These are phyloP conservation scores for Plagodis dolabraria DNA, from an alignment of 2,888 invertebrate genomes.

Conservation along the genomic window DNA sequence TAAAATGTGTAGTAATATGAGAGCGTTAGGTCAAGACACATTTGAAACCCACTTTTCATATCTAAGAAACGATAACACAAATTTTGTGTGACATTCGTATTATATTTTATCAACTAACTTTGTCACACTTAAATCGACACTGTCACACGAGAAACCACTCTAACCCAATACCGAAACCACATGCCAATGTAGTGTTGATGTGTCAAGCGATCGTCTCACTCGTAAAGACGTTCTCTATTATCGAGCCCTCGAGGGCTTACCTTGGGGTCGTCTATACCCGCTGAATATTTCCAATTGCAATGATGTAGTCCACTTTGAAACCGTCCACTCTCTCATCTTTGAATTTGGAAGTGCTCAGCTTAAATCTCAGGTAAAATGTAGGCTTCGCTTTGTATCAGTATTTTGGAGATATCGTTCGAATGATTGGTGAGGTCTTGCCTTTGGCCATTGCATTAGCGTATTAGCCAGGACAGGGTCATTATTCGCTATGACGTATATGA, in stretches of 20 bases:
- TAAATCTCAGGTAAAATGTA: neutral
- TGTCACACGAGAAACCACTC: conserved; percentile 50
- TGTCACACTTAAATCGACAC: conserved; percentile 25
- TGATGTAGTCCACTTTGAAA: conserved; percentile 2
- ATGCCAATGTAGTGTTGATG: conserved; percentile 68
- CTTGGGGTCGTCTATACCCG: conserved; percentile 53
- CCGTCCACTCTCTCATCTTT: neutral
- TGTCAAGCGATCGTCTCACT: conserved; percentile 73
- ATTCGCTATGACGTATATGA: too few species aligned
- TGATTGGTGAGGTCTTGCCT: too few species aligned
- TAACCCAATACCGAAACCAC: conserved; percentile 25
- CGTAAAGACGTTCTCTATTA: conserved; percentile 79
- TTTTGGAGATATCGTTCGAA: too few species aligned
- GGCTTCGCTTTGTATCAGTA: too few species aligned
- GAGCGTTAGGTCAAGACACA: too few species aligned
- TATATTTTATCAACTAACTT: neutral
- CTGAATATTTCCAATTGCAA: conserved; percentile 44
- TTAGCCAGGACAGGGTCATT: too few species aligned
- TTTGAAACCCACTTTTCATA: too few species aligned
- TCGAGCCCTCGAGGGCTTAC: conserved; percentile 60
- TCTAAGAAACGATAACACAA: too few species aligned
- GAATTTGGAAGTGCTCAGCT: conserved; percentile 13
- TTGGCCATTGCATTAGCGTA: too few species aligned
- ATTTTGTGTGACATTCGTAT: neutral
- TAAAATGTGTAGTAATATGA: too few species aligned